Evolutionary conservation across 2,888 invertebrate species (phyloP), one percentile per base, ranked within the genome.

Genomic region (Melanargia galathea): DNA sequence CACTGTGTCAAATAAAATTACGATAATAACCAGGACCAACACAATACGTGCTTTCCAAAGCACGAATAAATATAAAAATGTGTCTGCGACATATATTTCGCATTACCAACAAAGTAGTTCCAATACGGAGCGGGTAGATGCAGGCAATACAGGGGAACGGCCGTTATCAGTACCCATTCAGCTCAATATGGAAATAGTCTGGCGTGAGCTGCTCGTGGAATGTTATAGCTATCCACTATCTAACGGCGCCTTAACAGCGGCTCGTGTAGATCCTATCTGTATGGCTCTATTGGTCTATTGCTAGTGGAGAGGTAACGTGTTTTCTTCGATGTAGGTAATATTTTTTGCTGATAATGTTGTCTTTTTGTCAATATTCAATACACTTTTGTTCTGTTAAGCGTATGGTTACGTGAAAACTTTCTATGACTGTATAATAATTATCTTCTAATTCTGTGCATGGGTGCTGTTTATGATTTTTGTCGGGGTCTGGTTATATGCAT

Each of bases 261-360:
- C 20, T 46, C 45, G 48, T 52, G 75, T 81, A 82, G 83, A 84
- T 76, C 72, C 70, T 83, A 83, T 80, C 82, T 72, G 69, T 77
- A 83, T 77, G 76, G 72, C 82, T 84, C 78, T 80, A 83, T 85
- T 79, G 72, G 82, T 84, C 78, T 80, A 83, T 85, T 79, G 48
- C 26, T 13, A 11, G 38, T 43, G 11, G 38, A 22, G 24, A 55
- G 55, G 43, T 55, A 6, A 52, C 33, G 51, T 52, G 52, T 52
- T 52, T 52, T 35, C 35, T 52, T 52, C 20, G 18, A 52, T 52
- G 33, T 52, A 40, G 16, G 55, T 24, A 16, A 40, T 40, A 55
- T 40, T 55, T 55, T 55, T n/a, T 11, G n/a, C 13, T 16, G 40
- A 4, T 26, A 55, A 55, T 26, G 33, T 22, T 38, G 52, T 8